Percentiles rank a stretch among this genome's conserved stretches.
These are phyloP conservation scores for Holcopasites calliopsidis DNA, from an alignment of 1,140 invertebrate genomes.

Conservation along the genomic window DNA sequence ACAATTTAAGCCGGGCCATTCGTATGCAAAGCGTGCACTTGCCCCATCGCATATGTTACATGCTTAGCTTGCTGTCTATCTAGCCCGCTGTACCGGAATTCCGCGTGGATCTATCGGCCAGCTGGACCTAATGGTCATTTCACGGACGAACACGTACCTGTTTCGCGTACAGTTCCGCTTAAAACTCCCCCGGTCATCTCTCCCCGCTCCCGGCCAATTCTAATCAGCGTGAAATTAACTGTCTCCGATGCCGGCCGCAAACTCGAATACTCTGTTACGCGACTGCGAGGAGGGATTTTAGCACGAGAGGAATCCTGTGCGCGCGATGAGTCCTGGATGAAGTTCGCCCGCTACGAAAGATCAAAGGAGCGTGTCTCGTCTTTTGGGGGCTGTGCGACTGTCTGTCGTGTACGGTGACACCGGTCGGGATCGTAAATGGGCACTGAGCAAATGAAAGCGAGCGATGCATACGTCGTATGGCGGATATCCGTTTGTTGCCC, in stretches of 20 bases:
- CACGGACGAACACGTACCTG: conserved; percentile 63
- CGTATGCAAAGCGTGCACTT: conserved; percentile 24
- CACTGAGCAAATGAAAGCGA: neutral
- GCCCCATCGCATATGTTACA: conserved; percentile 47
- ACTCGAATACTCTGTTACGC: conserved; percentile 25
- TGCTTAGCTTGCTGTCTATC: conserved; percentile 61
- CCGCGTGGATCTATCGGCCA: conserved; percentile 61
- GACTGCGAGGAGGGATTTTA: conserved; percentile 19
- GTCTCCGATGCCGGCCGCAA: conserved; percentile 2
- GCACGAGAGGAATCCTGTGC: neutral
- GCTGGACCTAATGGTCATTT: conserved; percentile 63
- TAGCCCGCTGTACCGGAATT: conserved; percentile 56
- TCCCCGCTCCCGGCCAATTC: neutral
- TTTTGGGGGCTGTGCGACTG: neutral
- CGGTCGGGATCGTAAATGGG: neutral
- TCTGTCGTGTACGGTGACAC: neutral
- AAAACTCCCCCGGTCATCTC: conserved; percentile 39
- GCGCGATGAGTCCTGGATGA: neutral
- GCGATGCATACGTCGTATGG: neutral
- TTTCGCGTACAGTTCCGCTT: conserved; percentile 49
- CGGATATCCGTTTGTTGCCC: neutral
- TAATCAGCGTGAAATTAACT: conserved; percentile 58
- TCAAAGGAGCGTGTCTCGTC: conserved; percentile 13
- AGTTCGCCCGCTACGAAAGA: neutral
- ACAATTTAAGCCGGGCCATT: too few relatives aligned